These are phyloP conservation scores for Tyria jacobaeae DNA, from an alignment of 2,888 invertebrate genomes.

Conservation along the genomic window DNA sequence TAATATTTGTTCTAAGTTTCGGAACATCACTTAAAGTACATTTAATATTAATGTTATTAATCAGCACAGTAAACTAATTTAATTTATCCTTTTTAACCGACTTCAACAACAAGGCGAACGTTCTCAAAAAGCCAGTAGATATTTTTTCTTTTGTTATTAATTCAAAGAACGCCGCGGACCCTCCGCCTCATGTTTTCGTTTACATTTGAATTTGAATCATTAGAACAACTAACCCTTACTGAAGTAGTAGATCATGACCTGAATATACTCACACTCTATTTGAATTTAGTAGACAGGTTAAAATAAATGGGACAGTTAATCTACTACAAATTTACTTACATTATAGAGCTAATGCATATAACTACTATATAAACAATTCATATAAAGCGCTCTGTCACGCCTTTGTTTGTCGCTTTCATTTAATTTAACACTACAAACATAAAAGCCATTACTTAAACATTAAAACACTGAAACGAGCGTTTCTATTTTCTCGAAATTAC, in stretches of 20 bases:
- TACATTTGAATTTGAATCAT: no score
- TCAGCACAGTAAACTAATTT: no score
- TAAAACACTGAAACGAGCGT: constrained; percentile 9
- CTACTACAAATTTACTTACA: constrained; percentile 33
- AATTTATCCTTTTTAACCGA: no score
- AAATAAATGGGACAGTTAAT: constrained; percentile 29
- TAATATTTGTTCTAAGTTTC: no score
- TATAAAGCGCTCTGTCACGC: constrained; percentile 24
- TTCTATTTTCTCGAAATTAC: constrained; percentile 11
- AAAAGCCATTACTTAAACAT: constrained; percentile 9
- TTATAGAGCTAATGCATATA: constrained; percentile 19
- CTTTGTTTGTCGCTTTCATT: background rate
- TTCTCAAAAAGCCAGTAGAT: no score
- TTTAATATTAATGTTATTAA: no score
- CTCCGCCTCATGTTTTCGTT: no score
- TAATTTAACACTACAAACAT: constrained; percentile 5
- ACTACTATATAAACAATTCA: constrained; percentile 16
- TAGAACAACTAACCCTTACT: no score
- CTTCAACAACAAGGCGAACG: no score
- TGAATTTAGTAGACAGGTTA: constrained; percentile 28
- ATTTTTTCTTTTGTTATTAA: no score
- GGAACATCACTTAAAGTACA: no score
- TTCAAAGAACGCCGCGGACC: no score
- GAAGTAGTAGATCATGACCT: background rate
- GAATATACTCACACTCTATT: background rate